Evolutionary conservation across 2,113 vertebrate species (phyloP).

Genomic region (Siniperca chuatsi): DNA sequence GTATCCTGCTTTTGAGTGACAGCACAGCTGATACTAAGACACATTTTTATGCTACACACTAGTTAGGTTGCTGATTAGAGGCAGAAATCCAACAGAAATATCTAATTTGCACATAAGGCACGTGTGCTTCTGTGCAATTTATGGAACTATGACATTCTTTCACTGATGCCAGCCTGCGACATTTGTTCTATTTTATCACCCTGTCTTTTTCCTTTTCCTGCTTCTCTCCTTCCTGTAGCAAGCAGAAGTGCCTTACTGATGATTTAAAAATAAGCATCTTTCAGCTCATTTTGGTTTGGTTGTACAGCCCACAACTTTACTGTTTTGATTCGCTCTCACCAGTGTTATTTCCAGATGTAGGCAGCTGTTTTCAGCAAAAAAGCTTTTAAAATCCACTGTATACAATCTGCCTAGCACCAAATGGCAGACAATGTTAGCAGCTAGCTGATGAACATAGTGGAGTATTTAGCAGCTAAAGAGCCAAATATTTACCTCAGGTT

Average conservation of each 20-base stretch:
- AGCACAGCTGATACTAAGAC: constrained; percentile 4
- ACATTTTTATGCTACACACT: neutral
- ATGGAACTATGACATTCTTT: neutral
- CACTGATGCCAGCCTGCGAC: neutral
- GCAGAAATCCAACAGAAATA: neutral
- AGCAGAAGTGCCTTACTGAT: constrained; percentile 1
- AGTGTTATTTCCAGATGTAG: neutral
- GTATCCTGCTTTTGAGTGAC: neutral
- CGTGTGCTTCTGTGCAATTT: constrained; percentile 1
- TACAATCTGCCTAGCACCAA: neutral
- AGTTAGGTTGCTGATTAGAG: constrained; percentile 1
- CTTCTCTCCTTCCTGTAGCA: neutral
- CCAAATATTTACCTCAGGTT: constrained; percentile 4
- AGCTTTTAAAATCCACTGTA: neutral
- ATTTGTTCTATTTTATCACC: neutral
- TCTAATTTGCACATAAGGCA: neutral
- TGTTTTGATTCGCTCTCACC: neutral
- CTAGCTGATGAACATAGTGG: neutral
- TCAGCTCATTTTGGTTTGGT: neutral
- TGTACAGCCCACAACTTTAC: neutral
- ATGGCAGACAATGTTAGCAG: neutral
- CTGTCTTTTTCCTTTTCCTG: neutral
- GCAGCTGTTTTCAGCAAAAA: neutral
- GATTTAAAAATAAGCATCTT: neutral
- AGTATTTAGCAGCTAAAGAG: neutral